These are phyloP conservation scores for Volucella inflata DNA, from an alignment of 2,888 invertebrate genomes.

Conservation along the genomic window DNA sequence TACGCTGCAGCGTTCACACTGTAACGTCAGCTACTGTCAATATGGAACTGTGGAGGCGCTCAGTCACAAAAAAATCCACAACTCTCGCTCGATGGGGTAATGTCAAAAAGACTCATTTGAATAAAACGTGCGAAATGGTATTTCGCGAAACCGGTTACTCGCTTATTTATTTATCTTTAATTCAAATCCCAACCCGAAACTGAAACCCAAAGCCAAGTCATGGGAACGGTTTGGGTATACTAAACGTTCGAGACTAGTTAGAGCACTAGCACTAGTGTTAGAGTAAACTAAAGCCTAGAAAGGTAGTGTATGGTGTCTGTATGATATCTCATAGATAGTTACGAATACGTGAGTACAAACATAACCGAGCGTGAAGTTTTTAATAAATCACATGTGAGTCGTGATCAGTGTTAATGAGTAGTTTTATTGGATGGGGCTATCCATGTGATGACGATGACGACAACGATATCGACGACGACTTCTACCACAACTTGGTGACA, in stretches of 20 bases:
- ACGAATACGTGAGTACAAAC: neutral
- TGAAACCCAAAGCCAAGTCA: slow-evolving; percentile 13
- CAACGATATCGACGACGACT: slow-evolving; percentile 6
- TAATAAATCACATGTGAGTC: slow-evolving; percentile 68
- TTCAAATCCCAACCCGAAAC: neutral
- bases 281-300: neutral
- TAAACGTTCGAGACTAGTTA: slow-evolving; percentile 11
- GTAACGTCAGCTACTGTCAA: slow-evolving; percentile 70
- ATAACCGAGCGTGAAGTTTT: slow-evolving; percentile 61
- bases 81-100: slow-evolving; percentile 3
- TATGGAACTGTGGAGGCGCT: slow-evolving; percentile 45
- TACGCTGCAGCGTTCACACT: slow-evolving; percentile 54
- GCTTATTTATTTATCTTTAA: slow-evolving; percentile 32
- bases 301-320: neutral
- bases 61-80: slow-evolving; percentile 22
- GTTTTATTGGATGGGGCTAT: slow-evolving; percentile 48
- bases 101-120: slow-evolving; percentile 63
- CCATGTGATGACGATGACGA: slow-evolving; percentile 20
- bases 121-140: slow-evolving; percentile 75
- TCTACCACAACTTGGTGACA: slow-evolving; percentile 21
- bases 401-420: slow-evolving; percentile 72
- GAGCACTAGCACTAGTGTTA: neutral
- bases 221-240: slow-evolving; percentile 27
- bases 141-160: slow-evolving; percentile 70
- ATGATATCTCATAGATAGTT: slow-evolving; percentile 11